A percentile compares a stretch with the other conserved stretches of the same genome.
Evolutionary conservation across 64 coral and sea anemone species (phyloP).

Genomic region (Actinia equina): DNA sequence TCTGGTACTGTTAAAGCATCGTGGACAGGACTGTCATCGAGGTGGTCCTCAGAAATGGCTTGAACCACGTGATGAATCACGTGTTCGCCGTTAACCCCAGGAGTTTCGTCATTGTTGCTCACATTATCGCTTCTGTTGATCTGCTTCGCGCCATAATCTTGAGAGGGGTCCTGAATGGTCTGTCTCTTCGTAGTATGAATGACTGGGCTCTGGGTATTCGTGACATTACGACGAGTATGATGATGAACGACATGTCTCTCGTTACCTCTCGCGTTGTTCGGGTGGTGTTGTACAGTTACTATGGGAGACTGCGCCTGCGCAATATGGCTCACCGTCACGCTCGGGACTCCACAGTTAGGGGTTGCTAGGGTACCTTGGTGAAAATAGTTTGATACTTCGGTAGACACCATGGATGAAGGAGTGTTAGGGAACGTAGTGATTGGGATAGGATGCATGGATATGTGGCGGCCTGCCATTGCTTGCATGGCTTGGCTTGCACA

Average conservation of each 20-base stretch:
- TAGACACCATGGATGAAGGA: constrained; percentile 1
- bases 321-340: not conserved
- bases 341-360: not conserved
- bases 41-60: not conserved
- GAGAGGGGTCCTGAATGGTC: not conserved
- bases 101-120: not conserved
- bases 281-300: not conserved
- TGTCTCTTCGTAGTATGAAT: not conserved
- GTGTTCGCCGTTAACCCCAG: not conserved
- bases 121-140: not conserved
- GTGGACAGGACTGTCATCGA: not conserved
- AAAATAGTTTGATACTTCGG: not conserved
- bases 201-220: not conserved
- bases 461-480: not conserved
- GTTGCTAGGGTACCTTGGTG: not conserved
- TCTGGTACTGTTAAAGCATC: not conserved
- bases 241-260: not conserved
- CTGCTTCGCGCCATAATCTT: not conserved
- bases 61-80: constrained; percentile 19
- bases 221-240: not conserved
- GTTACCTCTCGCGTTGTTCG: not conserved
- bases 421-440: not conserved
- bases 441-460: constrained; percentile 9
- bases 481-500: not conserved
- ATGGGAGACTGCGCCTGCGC: constrained; percentile 11